Evolutionary conservation across 1,140 invertebrate species (phyloP), one percentile per base, ranked within the genome.

Genomic region (Coelopa frigida): DNA sequence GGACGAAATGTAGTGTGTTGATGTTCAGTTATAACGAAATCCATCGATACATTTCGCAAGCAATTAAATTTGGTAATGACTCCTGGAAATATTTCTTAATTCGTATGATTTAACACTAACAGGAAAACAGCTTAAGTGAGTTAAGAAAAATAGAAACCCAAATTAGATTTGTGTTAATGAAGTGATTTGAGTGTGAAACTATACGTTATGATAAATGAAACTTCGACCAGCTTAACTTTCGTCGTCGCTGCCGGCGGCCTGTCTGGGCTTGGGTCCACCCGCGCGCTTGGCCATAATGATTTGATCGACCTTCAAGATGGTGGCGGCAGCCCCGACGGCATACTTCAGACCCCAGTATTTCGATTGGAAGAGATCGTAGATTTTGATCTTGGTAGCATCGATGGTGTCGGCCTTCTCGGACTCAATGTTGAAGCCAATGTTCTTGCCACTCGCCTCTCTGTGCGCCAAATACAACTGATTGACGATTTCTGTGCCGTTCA

Each of bases 271-370:
- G 1, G 95, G 94, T 39, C 94, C 94, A 45, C 94, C 94, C 15
- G 94, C 93, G 61, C 85, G 79, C 72, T 98, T 98, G 2, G 95
- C 92, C 92, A 98, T 97, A 47, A 99, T 98, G 49, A 99, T 98
- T 73, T 97, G 87, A 75, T 99, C 94, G n/a, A 99, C 90, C 70
- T 89, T 85, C 4, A 99, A 76, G 57, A 99, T 87, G 1, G 95
- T 98, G 42, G 83, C 82, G 2, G 94, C 93, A 11, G 92, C 92
- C 53, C 86, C 81, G 0, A 91, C 87, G 1, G 96, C 93, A 74
- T 98, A 97, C 63, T 97, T 95, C 17, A 99, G 70, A 4, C 82
- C 94, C 91, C 94, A 98, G 51, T 81, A 77, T 72, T 99, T 99
- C 2, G 84, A 80, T 22, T 88, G 60, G 65, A 83, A 97, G 2